These are phyloP conservation scores for Willowsia nigromaculata DNA, from an alignment of 2,888 invertebrate genomes.

Conservation along the genomic window DNA sequence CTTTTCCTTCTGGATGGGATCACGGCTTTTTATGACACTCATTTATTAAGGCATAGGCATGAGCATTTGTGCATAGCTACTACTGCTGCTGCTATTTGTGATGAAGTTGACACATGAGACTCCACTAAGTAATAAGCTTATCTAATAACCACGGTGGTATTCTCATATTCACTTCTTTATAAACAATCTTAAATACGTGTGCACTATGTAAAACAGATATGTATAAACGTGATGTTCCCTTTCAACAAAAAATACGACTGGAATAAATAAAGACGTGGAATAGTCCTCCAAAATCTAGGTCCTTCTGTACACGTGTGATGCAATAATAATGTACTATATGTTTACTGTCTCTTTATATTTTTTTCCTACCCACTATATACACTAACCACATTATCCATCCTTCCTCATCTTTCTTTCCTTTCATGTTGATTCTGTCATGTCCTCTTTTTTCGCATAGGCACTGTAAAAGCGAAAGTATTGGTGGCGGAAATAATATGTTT, in stretches of 20 bases:
- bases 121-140: neutral
- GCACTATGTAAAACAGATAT: neutral
- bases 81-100: neutral
- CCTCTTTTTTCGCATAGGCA: neutral
- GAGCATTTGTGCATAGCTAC: neutral
- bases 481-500: neutral
- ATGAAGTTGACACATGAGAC: neutral
- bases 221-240: neutral
- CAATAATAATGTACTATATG: neutral
- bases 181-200: neutral
- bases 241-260: neutral
- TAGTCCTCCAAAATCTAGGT: neutral
- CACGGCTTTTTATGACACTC: neutral
- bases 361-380: no score
- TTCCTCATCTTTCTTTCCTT: neutral
- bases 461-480: neutral
- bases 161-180: neutral
- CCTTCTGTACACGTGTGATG: neutral
- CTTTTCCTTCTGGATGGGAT: neutral
- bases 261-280: neutral
- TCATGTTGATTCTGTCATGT: constrained; percentile 15
- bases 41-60: neutral
- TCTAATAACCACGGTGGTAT: neutral
- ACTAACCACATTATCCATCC: neutral
- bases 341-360: neutral